Conservation (phyloP, 2,888 invertebrate species). For the Pristionchus mayeri region DNA sequence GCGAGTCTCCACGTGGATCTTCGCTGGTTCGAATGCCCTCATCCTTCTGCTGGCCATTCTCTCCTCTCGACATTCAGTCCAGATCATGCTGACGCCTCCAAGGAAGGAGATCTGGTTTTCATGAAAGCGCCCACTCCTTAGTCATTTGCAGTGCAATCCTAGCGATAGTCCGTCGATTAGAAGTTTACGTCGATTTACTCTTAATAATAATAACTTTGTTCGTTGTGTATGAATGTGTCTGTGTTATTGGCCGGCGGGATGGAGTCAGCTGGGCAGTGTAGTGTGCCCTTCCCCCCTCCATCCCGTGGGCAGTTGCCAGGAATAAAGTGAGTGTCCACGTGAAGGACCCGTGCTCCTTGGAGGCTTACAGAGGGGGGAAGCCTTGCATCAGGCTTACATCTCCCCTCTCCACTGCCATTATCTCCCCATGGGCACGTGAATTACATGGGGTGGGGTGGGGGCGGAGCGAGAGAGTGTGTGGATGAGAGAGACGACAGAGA, state of each 20-base stretch:
- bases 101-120: neutral
- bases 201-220: conserved; percentile 26
- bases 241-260: neutral
- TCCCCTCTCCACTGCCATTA: conserved; percentile 1
- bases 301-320: conserved; percentile 29
- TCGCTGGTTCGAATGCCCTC: conserved; percentile 19
- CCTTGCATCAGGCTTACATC: neutral
- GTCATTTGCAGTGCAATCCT: conserved; percentile 1
- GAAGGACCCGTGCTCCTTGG: neutral
- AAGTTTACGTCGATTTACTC: too few relatives aligned
- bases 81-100: neutral
- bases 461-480: neutral
- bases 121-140: neutral
- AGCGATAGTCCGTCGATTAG: conserved; percentile 1
- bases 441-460: neutral
- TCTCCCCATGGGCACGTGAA: conserved; percentile 22
- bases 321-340: neutral
- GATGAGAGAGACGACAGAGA: conserved; percentile 6
- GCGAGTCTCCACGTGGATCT: neutral
- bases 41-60: conserved; percentile 30
- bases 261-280: neutral
- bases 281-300: too few relatives aligned
- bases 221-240: conserved; percentile 5
- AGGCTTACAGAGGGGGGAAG: neutral
- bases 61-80: conserved; percentile 6